A percentile compares a stretch with the other conserved stretches of the same genome.
These are phyloP conservation scores for Oceanites oceanicus DNA, from an alignment of 2,113 vertebrate species.

Conservation along the genomic window DNA sequence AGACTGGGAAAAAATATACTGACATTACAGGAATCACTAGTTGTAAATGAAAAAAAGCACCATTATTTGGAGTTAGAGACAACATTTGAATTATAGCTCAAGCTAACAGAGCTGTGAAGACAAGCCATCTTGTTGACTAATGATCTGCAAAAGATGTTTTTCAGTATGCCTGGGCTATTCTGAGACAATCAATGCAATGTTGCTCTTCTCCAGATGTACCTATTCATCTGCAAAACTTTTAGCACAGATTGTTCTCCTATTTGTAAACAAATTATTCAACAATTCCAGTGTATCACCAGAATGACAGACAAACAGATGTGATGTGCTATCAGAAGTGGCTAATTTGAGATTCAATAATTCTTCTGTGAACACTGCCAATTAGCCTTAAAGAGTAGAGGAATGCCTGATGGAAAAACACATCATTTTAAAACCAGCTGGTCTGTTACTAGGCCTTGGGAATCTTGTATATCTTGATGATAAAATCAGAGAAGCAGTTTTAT, in stretches of 20 bases:
- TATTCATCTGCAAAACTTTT: slow-evolving; percentile 50
- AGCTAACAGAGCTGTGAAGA: background rate
- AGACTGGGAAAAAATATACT: background rate
- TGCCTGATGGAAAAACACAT: background rate
- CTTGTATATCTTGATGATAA: background rate
- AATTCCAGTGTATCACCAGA: background rate
- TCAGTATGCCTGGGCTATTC: background rate
- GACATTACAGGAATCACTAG: background rate
- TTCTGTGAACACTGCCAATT: background rate
- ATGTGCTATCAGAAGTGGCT: background rate
- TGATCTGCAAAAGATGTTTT: background rate
- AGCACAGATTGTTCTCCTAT: slow-evolving; percentile 36
- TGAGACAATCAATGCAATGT: background rate
- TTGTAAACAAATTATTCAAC: slow-evolving; percentile 61
- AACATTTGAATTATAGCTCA: background rate
- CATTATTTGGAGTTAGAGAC: background rate
- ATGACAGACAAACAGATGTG: slow-evolving; percentile 46
- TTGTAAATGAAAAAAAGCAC: background rate
- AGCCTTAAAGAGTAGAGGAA: slow-evolving; percentile 8
- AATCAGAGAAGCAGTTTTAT: background rate
- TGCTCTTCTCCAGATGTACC: slow-evolving; percentile 33
- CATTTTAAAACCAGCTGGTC: background rate
- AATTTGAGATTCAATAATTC: slow-evolving; percentile 18
- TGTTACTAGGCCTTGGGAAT: background rate
- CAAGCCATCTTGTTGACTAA: background rate